phyloP scores from a whole-genome alignment of 2,797 vertebrate genomes.

The Alexandromys oeconomus region DNA sequence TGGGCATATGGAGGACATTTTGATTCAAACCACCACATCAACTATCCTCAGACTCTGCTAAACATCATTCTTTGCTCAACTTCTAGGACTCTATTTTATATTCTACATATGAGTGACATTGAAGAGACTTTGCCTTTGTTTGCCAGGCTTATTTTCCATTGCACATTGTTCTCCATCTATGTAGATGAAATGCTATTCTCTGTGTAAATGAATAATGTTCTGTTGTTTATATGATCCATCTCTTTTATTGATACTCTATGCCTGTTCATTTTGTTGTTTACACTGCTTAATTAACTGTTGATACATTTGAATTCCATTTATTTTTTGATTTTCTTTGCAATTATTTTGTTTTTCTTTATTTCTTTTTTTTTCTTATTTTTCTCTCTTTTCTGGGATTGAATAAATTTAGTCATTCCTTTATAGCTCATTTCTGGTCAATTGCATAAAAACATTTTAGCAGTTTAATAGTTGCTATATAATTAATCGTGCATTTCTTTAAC shows the following conservation, averaged over 20 bases:
- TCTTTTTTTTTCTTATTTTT: background rate
- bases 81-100: background rate
- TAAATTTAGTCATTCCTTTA: background rate
- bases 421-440: background rate
- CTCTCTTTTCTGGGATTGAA: background rate
- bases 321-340: background rate
- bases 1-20: background rate
- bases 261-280: constrained; percentile 21
- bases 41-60: background rate
- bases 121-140: background rate
- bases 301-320: background rate
- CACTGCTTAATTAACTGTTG: background rate
- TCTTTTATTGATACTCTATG: background rate
- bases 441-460: constrained; percentile 1
- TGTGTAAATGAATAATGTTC: background rate
- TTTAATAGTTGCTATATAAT: background rate
- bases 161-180: background rate
- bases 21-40: background rate
- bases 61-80: background rate
- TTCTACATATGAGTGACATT: background rate
- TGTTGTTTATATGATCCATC: background rate
- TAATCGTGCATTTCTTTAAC: background rate
- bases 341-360: background rate
- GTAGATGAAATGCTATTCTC: background rate
- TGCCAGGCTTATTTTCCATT: background rate